Base-by-base conservation (phyloP, 2,888 invertebrate genomes). In the Nezara viridula region DNA sequence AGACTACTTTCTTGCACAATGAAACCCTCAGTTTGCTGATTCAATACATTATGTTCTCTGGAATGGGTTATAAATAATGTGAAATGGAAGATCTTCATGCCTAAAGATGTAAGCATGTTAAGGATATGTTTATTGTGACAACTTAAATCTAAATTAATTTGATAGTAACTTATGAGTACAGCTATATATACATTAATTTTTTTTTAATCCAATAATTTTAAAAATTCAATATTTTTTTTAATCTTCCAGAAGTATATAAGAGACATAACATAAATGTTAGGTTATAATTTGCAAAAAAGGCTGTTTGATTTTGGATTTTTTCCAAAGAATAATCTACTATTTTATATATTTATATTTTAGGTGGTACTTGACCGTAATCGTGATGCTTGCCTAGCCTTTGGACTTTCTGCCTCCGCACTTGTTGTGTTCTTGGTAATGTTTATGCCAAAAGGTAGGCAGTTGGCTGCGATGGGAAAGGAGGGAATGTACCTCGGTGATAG, bases 381-480 rank as follows among this genome's bases (percentile, higher is more conserved):
- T 91, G 97, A 97, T 93, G 97, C 97, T 24, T 97, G 98, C 93
- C 94, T 98, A 89, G 98, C 98, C 40, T 97, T 97, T 92, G 98
- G 98, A 0, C 94, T 98, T 91, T 95, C 98, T 86, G 95, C 96
- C 89, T 97, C 97, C 27, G 96, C 98, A 91, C 95, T 96, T 21
- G 95, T 97, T 85, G 96, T 98, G 88, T 97, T 98, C 93, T 95
- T 98, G 91, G 96, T 98, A 89, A 98, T 98, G 98, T 98, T 98
- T 93, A 96, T 98, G 93, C 96, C 98, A 52, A 98, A 97, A 94
- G 98, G 98, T 50, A 94, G 98, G 73, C 97, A 98, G 92, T 93
- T 98, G 92, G 98, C 98, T 0, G 98, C 98, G 86, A 95, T 98
- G 94, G 98, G 98, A 86, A 96, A 97, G 92, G 98, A 98, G 92